Base-by-base conservation (phyloP, 2,797 vertebrate species). In the Odontamblyopus rebecca region DNA sequence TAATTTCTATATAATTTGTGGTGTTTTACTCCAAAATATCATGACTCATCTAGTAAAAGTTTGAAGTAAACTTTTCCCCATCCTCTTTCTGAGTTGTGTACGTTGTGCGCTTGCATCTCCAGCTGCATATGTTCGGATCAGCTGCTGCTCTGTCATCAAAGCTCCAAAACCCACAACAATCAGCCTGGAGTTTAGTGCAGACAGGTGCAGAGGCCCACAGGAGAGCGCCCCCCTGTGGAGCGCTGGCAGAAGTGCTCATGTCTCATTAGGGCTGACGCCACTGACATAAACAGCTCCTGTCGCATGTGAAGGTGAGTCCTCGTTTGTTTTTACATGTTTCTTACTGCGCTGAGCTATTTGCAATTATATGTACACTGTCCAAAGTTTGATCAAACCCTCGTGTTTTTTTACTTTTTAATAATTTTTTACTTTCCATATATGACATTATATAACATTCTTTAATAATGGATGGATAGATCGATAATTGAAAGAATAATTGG, bases 131-230 rank as follows among this genome's bases (percentile, higher is more conserved):
- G 74, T 83, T 82, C 75, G 61, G n/a, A 56, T 85, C 82, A 82
- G 74, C 78, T 89, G 74, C 71, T 63, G 70, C 78, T 81, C 68
- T 69, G 67, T 72, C 70, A 76, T 88, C 79, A 82, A 81, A 83
- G 53, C 51, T 67, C 61, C 64, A 61, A 75, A 68, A 63, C 70
- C 63, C 68, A 56, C 73, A 71, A 81, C 68, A 82, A 54, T 67
- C 63, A 76, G 41, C 67, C 67, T 78, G 72, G 51, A 78, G 62
- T 71, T 82, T 78, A 76, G 29, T 73, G 61, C 68, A 79, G 73
- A 67, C 60, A 74, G 61, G 6, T 82, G 73, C 81, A 18, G 5
- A 64, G 71, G 70, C 67, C 59, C 73, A 73, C 38, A 9, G 59
- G 67, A 70, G 53, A 69, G 72, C 73, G 64, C 7, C 29, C 56